Base-by-base conservation (phyloP, 2,113 vertebrate genomes). In the Glaucidium brasilianum region DNA sequence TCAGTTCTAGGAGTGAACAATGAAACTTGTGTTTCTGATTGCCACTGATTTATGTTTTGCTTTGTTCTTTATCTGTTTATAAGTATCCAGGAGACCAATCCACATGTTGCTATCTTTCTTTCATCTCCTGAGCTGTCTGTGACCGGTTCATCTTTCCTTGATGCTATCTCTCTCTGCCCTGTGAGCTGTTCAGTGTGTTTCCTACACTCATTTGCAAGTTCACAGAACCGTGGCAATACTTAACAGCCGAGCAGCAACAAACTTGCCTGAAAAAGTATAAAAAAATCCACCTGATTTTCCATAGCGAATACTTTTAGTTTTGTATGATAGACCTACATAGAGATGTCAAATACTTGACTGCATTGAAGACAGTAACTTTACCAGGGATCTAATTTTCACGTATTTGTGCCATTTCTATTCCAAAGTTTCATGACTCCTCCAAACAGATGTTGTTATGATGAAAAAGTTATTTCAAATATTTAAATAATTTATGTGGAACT, bases 121-220 rank as follows among this genome's bases (percentile, higher is more conserved):
- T 94, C 85, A 86, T 91, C 95, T 97, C 87, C 85, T 22, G 63
- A 91, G 96, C 96, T 98, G 96, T 97, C 96, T 96, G 86, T 93
- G 95, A 89, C 85, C 94, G 72, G 96, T 98, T 98, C 98, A 87
- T 97, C 96, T 88, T 95, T 90, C 76, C 63, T 88, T 95, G 87
- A 85, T 45, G 43, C 21, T 1, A 63, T 90, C 45, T 85, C 88
- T 95, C 74, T 97, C 73, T 81, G 92, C 56, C 83, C 76, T n/a
- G 72, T 96, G 73, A 87, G 41, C 74, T 59, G 91, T 98, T 97
- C 95, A 97, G 92, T 23, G 34, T 80, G 97, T 96, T 97, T 97
- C 85, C 96, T 94, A 93, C 55, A 55, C 80, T 97, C 93, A 87
- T 94, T 97, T 93, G 17, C 90, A 95, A 96, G 91, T 97, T 96